Conservation (phyloP, 2,113 vertebrate genomes). For the Mungos mungo region DNA sequence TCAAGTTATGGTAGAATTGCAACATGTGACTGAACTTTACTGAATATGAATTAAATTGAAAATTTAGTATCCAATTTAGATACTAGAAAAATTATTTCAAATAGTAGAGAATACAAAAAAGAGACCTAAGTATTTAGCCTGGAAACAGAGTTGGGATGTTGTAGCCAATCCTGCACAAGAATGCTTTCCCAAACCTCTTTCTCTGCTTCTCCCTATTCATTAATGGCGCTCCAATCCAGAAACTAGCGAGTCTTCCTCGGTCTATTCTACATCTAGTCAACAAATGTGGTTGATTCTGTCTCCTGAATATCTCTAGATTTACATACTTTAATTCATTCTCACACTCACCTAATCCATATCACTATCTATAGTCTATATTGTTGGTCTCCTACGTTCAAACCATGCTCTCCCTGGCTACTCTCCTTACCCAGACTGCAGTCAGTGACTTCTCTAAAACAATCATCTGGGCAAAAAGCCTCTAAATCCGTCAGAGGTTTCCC, state of each 20-base stretch:
- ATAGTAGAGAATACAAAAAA: background rate
- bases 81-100: background rate
- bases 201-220: no score
- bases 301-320: background rate
- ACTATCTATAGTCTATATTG: background rate
- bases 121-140: background rate
- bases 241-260: background rate
- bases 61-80: no score
- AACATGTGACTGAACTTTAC: background rate
- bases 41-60: background rate
- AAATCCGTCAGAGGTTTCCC: background rate
- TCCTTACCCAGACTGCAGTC: background rate
- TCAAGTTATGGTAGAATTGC: background rate
- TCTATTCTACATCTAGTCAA: background rate
- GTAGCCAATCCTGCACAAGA: background rate
- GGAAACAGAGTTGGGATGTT: background rate
- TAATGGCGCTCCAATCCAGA: background rate
- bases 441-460: background rate
- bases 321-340: background rate
- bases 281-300: background rate
- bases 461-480: background rate
- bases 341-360: background rate
- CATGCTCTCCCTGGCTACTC: background rate
- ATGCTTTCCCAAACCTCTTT: background rate
- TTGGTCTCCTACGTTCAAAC: background rate